Evolutionary conservation across 2,797 vertebrate species (phyloP).

Genomic region (Thripadectes ignobilis): DNA sequence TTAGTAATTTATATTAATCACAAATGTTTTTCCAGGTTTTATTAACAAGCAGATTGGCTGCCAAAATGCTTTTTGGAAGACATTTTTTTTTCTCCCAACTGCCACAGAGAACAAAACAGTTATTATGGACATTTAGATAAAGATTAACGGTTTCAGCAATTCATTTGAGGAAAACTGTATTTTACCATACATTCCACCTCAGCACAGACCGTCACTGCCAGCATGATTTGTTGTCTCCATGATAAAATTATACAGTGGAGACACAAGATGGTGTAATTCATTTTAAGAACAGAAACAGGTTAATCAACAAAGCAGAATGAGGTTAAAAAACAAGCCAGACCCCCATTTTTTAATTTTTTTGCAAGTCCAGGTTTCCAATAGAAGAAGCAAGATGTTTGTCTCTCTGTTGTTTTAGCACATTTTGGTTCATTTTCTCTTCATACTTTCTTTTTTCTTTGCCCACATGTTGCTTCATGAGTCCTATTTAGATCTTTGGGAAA

Average conservation of each 20-base stretch:
- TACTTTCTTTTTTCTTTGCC: not conserved
- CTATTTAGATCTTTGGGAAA: slow-evolving; percentile 22
- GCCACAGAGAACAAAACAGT: slow-evolving; percentile 76
- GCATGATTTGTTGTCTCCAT: slow-evolving; percentile 80
- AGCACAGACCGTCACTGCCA: slow-evolving; percentile 50
- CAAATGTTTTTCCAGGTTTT: slow-evolving; percentile 78
- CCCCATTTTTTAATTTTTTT: slow-evolving; percentile 74
- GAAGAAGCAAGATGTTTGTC: slow-evolving; percentile 53
- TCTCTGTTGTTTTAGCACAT: not conserved
- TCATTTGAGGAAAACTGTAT: slow-evolving; percentile 77
- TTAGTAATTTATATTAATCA: slow-evolving; percentile 81
- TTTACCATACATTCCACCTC: slow-evolving; percentile 76
- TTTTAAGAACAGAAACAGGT: slow-evolving; percentile 76
- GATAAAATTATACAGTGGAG: slow-evolving; percentile 81
- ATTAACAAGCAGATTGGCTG: slow-evolving; percentile 75
- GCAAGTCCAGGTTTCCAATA: slow-evolving; percentile 52
- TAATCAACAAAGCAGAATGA: slow-evolving; percentile 76
- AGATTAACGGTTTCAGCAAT: slow-evolving; percentile 85
- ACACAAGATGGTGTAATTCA: slow-evolving; percentile 76
- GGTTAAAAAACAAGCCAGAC: slow-evolving; percentile 70
- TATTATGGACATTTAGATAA: slow-evolving; percentile 82
- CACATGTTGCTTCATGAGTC: not conserved
- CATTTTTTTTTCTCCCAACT: slow-evolving; percentile 61
- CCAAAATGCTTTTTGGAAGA: slow-evolving; percentile 77
- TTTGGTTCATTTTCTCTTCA: slow-evolving; percentile 27